Base-by-base conservation (phyloP, 2,797 vertebrate genomes). In the Eulemur mongoz region DNA sequence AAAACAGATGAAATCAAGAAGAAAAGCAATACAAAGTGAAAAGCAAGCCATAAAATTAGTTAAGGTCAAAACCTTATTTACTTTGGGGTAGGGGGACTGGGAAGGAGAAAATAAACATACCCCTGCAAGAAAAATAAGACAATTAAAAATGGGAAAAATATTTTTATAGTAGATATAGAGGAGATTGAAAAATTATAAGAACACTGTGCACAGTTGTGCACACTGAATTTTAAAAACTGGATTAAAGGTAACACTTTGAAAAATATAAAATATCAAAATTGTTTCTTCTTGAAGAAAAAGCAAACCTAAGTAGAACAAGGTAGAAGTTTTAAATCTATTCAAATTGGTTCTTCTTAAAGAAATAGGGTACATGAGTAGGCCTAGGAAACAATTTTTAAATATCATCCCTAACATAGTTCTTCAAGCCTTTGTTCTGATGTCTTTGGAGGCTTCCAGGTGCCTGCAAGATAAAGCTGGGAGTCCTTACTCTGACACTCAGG, bases 1-100 rank as follows among this genome's bases (percentile, higher is more conserved):
- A 96, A 93, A 95, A 75, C 45, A 94, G 52, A 65, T 84, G 35
- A 88, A 61, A 89, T 84, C 38, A 83, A 91, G 75, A 89, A 83
- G 22, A 79, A 84, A 90, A 79, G 40, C 50, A 80, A 72, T 43
- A 48, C 50, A 72, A 93, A 78, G 25, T 59, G 61, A 69, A 89
- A 91, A 89, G n/a, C 70, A 78, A 82, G 38, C 65, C 81, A n/a
- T 50, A 82, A 89, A 95, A 72, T 83, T 54, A 85, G 48, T 82
- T 73, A 63, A 92, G 48, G 73, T 92, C 25, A 88, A 81, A 72
- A 88, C 30, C 25, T 63, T 43, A 65, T 65, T 65, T 91, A 92
- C 67, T 57, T 91, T 57, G 14, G 72, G 83, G 7, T 30, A 61
- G 9, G 25, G 17, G 13, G 35, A 65, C 40, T 13, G 40, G 38